Evolutionary conservation across 2,113 vertebrate genomes (phyloP), one percentile per base, ranked within the genome.

Genomic region (Catharus minimus): DNA sequence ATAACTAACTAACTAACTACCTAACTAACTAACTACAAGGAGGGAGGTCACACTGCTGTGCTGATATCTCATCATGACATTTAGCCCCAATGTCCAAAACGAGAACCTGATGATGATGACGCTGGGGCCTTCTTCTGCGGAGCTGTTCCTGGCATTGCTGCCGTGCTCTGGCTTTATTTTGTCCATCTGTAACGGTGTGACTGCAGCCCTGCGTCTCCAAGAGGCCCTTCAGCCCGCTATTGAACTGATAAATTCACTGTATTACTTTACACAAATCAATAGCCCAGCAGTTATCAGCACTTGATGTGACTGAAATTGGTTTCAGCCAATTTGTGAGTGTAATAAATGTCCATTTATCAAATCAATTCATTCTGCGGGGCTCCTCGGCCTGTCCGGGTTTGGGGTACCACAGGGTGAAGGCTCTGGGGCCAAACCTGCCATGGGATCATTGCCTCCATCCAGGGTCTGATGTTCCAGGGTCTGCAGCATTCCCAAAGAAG

Each of bases 211-310:
- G 90, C 5, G 92, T 89, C 95, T 96, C 97, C 27, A n/a, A 93
- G 96, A 96, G 96, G 97, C 97, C 96, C 95, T 95, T 97, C 96
- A 95, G 96, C 97, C 86, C 1, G 91, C 97, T 96, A 98, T 97
- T 97, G 97, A 97, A 96, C 98, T 98, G 98, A 99, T 98, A 98
- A 98, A 98, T 98, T 98, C 98, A 98, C 98, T 98, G 98, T 98
- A 99, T 98, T 99, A 98, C 98, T 98, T 99, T 98, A 97, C 97
- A 97, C 97, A 98, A 98, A 99, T 99, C 99, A 98, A 99, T 99
- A 99, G 96, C 96, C 96, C 93, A 96, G 98, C 98, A 97, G 98
- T 99, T 98, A 98, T 98, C 98, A 97, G 97, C 97, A 95, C 91
- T 92, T 95, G 97, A 98, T 97, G 98, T 95, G 96, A 98, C 98